Evolutionary conservation across 2,113 vertebrate species (phyloP).

Genomic region (Chionomys nivalis): DNA sequence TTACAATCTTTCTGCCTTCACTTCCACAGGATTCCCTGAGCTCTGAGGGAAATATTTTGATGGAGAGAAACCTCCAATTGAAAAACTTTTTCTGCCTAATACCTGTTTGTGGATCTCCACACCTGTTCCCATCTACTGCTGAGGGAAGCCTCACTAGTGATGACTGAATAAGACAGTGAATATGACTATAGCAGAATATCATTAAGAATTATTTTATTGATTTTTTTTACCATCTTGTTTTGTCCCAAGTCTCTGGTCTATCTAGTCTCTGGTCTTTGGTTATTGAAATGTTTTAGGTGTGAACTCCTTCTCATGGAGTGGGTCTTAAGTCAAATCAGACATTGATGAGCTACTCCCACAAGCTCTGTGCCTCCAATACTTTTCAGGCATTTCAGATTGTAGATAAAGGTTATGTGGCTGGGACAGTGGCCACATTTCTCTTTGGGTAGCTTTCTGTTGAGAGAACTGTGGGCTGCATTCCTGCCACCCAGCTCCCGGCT

Average conservation of each 20-base stretch:
- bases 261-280: background rate
- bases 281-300: background rate
- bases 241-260: background rate
- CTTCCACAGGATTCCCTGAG: background rate
- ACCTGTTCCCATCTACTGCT: background rate
- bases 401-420: too few species aligned
- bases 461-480: too few species aligned
- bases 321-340: background rate
- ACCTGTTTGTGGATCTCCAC: fast-evolving
- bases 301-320: background rate
- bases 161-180: background rate
- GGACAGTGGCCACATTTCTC: too few species aligned
- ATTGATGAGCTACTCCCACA: background rate
- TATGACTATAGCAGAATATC: background rate
- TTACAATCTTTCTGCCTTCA: background rate
- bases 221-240: background rate
- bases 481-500: too few species aligned
- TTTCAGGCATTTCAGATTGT: too few species aligned
- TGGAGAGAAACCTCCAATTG: background rate
- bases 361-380: too few species aligned
- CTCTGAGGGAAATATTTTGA: background rate
- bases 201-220: background rate
- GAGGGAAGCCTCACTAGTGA: background rate
- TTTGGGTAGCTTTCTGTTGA: too few species aligned
- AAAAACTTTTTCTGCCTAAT: background rate